Evolutionary conservation across 2,797 vertebrate species (phyloP).

Genomic region (Gouania willdenowi): DNA sequence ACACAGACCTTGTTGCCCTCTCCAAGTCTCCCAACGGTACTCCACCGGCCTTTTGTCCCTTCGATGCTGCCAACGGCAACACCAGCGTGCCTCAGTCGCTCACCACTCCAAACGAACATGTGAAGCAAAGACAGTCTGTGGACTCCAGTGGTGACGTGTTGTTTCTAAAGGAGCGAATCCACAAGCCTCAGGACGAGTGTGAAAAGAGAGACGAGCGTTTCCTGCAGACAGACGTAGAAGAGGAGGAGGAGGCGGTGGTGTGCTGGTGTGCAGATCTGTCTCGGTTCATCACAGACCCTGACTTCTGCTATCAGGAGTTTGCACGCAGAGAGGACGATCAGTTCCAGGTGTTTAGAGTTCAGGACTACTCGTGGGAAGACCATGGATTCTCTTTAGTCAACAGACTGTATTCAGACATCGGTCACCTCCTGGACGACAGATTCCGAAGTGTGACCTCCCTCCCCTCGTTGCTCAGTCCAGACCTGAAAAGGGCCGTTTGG

Average conservation of each 20-base stretch:
- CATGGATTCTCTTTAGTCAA: slow-evolving; percentile 90
- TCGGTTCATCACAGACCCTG: slow-evolving; percentile 82
- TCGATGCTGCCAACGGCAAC: slow-evolving; percentile 78
- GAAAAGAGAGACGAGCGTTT: slow-evolving; percentile 78
- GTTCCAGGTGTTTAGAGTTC: slow-evolving; percentile 85
- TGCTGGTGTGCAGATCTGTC: slow-evolving; percentile 77
- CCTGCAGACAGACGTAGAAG: slow-evolving; percentile 71
- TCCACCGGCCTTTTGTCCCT: slow-evolving; percentile 79
- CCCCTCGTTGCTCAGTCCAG: slow-evolving; percentile 79
- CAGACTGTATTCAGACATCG: slow-evolving; percentile 87
- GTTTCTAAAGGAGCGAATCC: slow-evolving; percentile 78
- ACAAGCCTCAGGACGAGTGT: slow-evolving; percentile 78
- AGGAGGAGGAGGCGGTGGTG: slow-evolving; percentile 71
- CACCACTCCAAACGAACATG: slow-evolving; percentile 54
- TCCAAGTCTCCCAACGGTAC: slow-evolving; percentile 74
- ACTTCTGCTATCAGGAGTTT: slow-evolving; percentile 89
- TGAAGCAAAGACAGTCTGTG: slow-evolving; percentile 79
- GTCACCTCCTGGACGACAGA: slow-evolving; percentile 85
- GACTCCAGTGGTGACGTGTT: slow-evolving; percentile 82
- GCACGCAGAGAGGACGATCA: slow-evolving; percentile 81
- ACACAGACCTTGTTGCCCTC: slow-evolving; percentile 63
- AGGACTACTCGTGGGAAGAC: slow-evolving; percentile 94
- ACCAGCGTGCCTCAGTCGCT: slow-evolving; percentile 71
- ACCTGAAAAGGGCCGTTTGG: slow-evolving; percentile 86
- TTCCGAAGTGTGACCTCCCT: slow-evolving; percentile 83